phyloP scores from a whole-genome alignment of 2,113 vertebrate species.

The Beaufortia kweichowensis region DNA sequence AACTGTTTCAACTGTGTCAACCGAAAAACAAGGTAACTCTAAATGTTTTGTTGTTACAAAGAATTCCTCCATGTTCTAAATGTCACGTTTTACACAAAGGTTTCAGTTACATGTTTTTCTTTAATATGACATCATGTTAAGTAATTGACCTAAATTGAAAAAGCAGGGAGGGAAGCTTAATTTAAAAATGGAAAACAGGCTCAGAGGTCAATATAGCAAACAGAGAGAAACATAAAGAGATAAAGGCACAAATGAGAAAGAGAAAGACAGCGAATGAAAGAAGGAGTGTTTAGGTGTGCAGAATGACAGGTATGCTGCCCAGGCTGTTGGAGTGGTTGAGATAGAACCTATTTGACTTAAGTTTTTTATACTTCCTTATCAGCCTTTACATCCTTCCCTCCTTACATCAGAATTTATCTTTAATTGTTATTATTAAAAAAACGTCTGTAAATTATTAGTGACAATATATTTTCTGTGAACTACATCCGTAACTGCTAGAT shows the following conservation, averaged over 20 bases:
- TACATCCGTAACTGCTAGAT: not conserved
- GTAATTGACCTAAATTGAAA: not conserved
- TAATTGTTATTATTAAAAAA: not conserved
- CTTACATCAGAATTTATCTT: not conserved
- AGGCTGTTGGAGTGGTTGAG: slow-evolving; percentile 68
- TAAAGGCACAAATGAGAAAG: slow-evolving; percentile 10
- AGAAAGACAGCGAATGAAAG: slow-evolving; percentile 6
- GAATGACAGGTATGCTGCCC: slow-evolving; percentile 69
- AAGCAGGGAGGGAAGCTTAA: not conserved
- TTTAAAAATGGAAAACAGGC: slow-evolving; percentile 1
- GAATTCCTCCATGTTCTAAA: not conserved
- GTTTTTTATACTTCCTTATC: slow-evolving; percentile 6
- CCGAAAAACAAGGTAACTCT: no score
- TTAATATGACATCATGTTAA: not conserved
- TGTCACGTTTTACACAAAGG: not conserved
- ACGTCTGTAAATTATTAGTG: not conserved
- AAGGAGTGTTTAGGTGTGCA: slow-evolving; percentile 46
- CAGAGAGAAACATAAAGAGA: slow-evolving; percentile 13
- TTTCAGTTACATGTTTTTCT: not conserved
- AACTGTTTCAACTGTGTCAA: no score
- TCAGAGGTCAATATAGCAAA: not conserved
- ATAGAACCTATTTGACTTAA: slow-evolving; percentile 42
- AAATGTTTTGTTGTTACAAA: not conserved
- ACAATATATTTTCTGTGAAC: not conserved
- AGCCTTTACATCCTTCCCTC: not conserved